Evolutionary conservation across 2,797 vertebrate genomes (phyloP).

Genomic region (Chaenodraco wilsoni): DNA sequence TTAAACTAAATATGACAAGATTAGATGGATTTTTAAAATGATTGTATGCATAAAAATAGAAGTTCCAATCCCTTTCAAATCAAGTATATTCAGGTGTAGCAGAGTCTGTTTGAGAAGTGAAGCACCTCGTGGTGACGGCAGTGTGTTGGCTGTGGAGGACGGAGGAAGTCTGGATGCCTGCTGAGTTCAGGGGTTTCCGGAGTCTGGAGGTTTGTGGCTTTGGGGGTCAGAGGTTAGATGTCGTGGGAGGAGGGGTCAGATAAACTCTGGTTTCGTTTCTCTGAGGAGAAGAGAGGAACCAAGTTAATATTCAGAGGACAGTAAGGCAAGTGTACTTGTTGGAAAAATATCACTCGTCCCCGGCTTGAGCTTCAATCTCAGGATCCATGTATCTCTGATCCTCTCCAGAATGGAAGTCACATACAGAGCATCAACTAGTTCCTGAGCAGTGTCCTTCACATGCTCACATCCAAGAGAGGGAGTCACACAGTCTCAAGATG

Average conservation of each 20-base stretch:
- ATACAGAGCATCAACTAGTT: too few species aligned
- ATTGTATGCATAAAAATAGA: conserved; percentile 10
- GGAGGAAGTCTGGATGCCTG: not conserved
- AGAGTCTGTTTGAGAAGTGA: conserved; percentile 28
- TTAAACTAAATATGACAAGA: not conserved
- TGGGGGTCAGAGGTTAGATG: conserved; percentile 56
- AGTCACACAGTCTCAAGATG: too few species aligned
- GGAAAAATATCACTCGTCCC: too few species aligned
- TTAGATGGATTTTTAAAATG: not conserved
- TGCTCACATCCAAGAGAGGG: too few species aligned
- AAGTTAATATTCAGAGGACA: not conserved
- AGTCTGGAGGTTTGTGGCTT: conserved; percentile 20
- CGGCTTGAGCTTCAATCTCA: too few species aligned
- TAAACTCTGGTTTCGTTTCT: conserved; percentile 71
- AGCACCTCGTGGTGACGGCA: conserved; percentile 9
- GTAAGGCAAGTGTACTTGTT: too few species aligned
- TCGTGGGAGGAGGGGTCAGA: conserved; percentile 60
- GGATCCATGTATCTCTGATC: too few species aligned
- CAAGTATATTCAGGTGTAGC: conserved; percentile 48
- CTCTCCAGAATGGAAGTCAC: too few species aligned
- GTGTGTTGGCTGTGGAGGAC: conserved; percentile 2
- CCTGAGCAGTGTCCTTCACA: too few species aligned
- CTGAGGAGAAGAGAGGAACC: conserved; percentile 51
- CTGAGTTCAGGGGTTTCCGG: conserved; percentile 28
- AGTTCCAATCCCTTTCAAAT: conserved; percentile 46